Conservation (phyloP, 1,140 invertebrate species). For the Psilanteris sp. region DNA sequence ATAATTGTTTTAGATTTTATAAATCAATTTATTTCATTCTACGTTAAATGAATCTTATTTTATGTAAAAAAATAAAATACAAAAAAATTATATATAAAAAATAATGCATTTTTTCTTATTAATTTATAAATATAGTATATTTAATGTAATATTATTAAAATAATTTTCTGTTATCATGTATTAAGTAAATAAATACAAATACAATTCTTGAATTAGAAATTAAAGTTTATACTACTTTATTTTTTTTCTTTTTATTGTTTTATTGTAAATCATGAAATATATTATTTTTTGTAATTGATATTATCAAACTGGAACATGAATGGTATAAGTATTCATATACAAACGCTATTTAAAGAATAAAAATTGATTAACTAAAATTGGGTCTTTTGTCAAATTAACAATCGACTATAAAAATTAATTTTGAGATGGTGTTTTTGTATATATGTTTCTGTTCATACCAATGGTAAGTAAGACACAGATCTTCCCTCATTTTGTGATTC, state of each 20-base stretch:
- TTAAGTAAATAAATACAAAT: too few species aligned
- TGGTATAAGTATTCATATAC: too few species aligned
- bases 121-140: background rate
- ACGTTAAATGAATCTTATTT: conserved; percentile 13
- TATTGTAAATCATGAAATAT: too few species aligned
- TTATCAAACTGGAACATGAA: conserved; percentile 47
- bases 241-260: too few species aligned
- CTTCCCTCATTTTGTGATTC: conserved; percentile 73
- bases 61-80: conserved; percentile 4
- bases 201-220: too few species aligned
- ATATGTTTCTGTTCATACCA: conserved; percentile 67
- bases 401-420: conserved; percentile 5
- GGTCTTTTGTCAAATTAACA: too few species aligned
- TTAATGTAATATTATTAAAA: background rate
- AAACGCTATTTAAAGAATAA: too few species aligned
- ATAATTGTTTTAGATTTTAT: conserved; percentile 7
- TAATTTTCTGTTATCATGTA: too few species aligned
- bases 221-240: too few species aligned
- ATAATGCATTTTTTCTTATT: background rate
- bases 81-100: too few species aligned
- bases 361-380: too few species aligned
- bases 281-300: too few species aligned
- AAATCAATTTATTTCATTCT: conserved; percentile 6
- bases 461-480: conserved; percentile 77
- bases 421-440: background rate